These are phyloP conservation scores for Euzophera pinguis DNA, from an alignment of 2,888 invertebrate species.

Conservation along the genomic window DNA sequence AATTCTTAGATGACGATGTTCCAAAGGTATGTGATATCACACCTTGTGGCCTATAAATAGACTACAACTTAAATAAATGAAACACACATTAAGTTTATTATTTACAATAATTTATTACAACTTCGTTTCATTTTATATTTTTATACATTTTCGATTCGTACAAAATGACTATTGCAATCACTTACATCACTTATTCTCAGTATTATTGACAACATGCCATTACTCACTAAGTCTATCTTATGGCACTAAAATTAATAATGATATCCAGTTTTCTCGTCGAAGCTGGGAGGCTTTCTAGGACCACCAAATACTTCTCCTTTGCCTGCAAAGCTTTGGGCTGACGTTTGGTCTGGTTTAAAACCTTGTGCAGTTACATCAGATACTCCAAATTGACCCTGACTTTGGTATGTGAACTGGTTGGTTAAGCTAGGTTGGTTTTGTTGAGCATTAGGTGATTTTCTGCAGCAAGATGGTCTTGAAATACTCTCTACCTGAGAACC, in stretches of 20 bases:
- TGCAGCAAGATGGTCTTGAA: conserved; percentile 8
- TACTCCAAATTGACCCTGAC: conserved; percentile 14
- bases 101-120: conserved; percentile 27
- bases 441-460: neutral
- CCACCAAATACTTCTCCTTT: conserved; percentile 55
- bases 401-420: conserved; percentile 14
- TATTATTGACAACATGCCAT: conserved; percentile 10
- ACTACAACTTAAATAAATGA: too few relatives aligned
- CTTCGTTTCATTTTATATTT: conserved; percentile 10
- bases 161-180: conserved; percentile 11
- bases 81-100: conserved; percentile 5
- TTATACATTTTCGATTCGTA: conserved; percentile 8
- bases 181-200: conserved; percentile 5
- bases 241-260: conserved; percentile 50
- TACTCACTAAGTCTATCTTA: conserved; percentile 16
- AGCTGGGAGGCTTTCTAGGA: conserved; percentile 54
- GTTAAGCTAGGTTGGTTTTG: neutral
- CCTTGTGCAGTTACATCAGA: conserved; percentile 18
- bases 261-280: conserved; percentile 59
- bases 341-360: conserved; percentile 28
- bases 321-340: conserved; percentile 33
- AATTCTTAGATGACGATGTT: too few relatives aligned
- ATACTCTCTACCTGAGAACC: conserved; percentile 13
- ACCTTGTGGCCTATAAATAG: too few relatives aligned
- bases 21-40: too few relatives aligned